These are phyloP conservation scores for Halocynthia roretzi DNA, from an alignment of 23 tunicate species.

Conservation along the genomic window DNA sequence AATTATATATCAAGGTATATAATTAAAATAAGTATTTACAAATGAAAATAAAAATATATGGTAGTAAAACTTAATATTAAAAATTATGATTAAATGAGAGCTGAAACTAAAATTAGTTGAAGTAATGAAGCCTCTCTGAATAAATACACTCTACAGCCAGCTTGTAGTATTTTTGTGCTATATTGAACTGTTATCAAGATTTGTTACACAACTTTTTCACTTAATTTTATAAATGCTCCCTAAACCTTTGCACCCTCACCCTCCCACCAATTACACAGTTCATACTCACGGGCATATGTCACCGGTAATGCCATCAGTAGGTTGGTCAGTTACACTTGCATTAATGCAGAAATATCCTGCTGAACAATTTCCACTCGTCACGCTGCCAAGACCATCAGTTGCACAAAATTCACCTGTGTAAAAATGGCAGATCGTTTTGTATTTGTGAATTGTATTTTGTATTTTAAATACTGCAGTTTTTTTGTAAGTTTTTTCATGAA, in stretches of 20 bases:
- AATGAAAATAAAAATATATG: background rate
- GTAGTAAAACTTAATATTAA: no score
- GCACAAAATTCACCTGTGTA: constrained; percentile 52
- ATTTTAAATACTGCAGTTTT: background rate
- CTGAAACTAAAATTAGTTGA: no score
- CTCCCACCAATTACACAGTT: background rate
- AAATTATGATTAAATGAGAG: no score
- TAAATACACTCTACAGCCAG: no score
- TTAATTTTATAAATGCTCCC: no score
- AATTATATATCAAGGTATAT: background rate
- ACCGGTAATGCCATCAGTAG: constrained; percentile 80
- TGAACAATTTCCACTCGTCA: constrained; percentile 48
- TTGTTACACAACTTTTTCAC: no score
- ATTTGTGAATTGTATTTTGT: background rate
- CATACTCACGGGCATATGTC: constrained; percentile 85
- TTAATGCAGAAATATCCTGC: constrained; percentile 78
- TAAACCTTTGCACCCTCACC: background rate
- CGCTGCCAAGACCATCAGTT: constrained; percentile 41
- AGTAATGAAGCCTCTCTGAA: no score
- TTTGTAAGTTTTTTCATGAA: background rate
- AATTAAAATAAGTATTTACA: background rate
- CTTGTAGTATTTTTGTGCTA: no score
- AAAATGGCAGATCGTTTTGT: background rate
- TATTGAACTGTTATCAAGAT: no score
- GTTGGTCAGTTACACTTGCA: constrained; percentile 33